These are phyloP conservation scores for Bombus breviceps DNA, from an alignment of 1,140 invertebrate species.

Conservation along the genomic window DNA sequence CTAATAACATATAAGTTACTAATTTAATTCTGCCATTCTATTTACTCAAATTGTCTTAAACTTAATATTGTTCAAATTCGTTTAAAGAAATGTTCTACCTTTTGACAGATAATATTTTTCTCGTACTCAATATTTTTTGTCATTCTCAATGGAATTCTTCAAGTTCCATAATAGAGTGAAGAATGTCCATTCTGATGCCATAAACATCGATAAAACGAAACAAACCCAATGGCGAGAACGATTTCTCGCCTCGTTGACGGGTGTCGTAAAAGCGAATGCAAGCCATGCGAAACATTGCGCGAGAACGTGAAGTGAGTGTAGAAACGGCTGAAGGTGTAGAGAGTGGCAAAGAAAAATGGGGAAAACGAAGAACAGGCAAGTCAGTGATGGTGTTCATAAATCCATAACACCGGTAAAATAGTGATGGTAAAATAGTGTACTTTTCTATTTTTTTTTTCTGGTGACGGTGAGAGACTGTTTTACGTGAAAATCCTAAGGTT, in stretches of 20 bases:
- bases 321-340: background rate
- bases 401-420: constrained; percentile 79
- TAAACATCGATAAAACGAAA: background rate
- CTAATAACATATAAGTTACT: background rate
- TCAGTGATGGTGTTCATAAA: constrained; percentile 79
- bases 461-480: background rate
- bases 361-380: constrained; percentile 42
- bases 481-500: background rate
- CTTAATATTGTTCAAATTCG: too few relatives aligned
- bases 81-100: too few relatives aligned
- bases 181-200: background rate
- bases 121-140: too few relatives aligned
- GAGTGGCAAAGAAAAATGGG: background rate
- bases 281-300: constrained; percentile 13
- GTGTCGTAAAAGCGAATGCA: background rate
- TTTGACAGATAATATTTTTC: too few relatives aligned
- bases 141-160: background rate
- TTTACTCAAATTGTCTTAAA: too few relatives aligned
- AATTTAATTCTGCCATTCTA: too few relatives aligned
- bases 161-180: background rate
- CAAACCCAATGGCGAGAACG: background rate
- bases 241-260: background rate
- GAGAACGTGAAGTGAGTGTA: background rate
- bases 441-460: background rate
- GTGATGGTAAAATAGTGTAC: constrained; percentile 3